Evolutionary conservation across 2,888 invertebrate species (phyloP), one percentile per base, ranked within the genome.

Genomic region (Holacanthella duospinosa): DNA sequence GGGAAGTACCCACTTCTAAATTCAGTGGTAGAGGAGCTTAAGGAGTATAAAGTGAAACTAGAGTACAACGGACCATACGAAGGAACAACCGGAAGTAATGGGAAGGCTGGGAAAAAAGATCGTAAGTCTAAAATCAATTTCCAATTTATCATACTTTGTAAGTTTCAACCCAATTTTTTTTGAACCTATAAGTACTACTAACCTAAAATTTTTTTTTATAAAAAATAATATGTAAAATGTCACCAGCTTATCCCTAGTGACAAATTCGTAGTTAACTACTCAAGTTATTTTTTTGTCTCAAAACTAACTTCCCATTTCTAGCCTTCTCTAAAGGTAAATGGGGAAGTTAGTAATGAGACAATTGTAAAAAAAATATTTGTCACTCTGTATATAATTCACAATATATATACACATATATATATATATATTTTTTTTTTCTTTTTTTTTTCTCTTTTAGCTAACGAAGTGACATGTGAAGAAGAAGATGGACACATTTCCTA

Each of bases 401-500:
- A 36, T 36, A 36, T 12, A 12, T 36, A 12, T 16, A 36, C 6
- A 36, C 6, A 12, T 36, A 6, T 36, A 12, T 36, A 36, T 16
- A 6, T 36, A 16, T 36, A 36, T 36, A 36, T 36, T 36, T 36
- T 12, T 16, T 36, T 36, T 36, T 36, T 53, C 2, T 53, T 29
- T 9, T 27, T 61, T 60, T 56, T 64, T 64, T 71, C 58, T 62
- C 64, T 77, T 79, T 0, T 76, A 93, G 93, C 92, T 25, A 88
- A 87, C 74, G 89, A 90, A 78, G 89, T 93, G 0, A 83, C 84
- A 1, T 94, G 93, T 75, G 93, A 88, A 75, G 93, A 93, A 79
- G 89, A 92, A 76, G 93, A 93, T 63, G 93, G 93, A n/a, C 92
- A 93, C 77, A 93, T 93, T 67, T 92, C 91, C 64, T 94, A 93